phyloP scores from a whole-genome alignment of 92 coral and sea anemone genomes.

The Isaurus tuberculatus region DNA sequence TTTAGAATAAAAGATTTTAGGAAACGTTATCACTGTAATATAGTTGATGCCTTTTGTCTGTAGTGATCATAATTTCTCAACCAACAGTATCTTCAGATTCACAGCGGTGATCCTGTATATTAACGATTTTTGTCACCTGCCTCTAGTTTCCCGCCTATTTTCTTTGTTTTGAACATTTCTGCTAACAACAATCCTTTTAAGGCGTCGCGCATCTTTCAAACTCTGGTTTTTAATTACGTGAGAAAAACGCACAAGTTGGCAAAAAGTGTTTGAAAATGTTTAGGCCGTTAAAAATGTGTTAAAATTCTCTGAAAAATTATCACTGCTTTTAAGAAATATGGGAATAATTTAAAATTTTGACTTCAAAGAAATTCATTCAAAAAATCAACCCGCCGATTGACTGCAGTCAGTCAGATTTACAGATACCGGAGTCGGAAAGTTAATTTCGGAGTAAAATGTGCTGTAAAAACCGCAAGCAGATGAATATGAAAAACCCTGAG shows the following conservation, averaged over 20 bases:
- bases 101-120: conserved; percentile 14
- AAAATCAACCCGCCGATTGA: neutral
- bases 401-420: neutral
- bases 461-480: conserved; percentile 38
- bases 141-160: conserved; percentile 27
- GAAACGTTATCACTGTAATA: neutral
- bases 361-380: neutral
- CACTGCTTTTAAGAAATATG: conserved; percentile 3
- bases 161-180: conserved; percentile 22
- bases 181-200: conserved; percentile 20
- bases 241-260: conserved; percentile 27
- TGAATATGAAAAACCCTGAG: conserved; percentile 37
- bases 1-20: neutral
- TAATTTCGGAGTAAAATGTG: neutral
- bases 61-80: neutral
- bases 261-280: neutral
- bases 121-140: conserved; percentile 22
- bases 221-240: conserved; percentile 30
- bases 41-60: neutral
- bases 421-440: neutral
- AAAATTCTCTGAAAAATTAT: neutral
- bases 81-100: conserved; percentile 2
- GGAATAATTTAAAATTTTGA: conserved; percentile 15
- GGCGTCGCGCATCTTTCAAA: conserved; percentile 13
- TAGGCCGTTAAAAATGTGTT: neutral